Percentiles rank a stretch among this genome's conserved stretches.
These are phyloP conservation scores for Falcunculus frontatus DNA, from an alignment of 2,113 vertebrate species.

Conservation along the genomic window DNA sequence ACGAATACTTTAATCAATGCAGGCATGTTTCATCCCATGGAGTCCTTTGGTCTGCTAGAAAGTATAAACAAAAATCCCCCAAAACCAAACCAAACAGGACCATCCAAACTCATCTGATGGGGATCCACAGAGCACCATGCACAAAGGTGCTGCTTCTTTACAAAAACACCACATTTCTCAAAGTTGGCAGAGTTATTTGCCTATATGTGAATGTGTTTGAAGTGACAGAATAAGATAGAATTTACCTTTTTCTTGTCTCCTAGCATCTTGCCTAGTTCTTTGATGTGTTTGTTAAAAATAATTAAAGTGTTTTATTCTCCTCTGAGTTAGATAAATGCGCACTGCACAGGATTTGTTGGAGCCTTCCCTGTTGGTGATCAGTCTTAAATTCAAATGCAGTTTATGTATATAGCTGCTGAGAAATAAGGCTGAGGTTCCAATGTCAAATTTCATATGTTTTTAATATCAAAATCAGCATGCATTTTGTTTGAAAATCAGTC, in stretches of 20 bases:
- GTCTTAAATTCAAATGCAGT: not conserved
- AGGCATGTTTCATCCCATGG: accelerated
- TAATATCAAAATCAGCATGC: not conserved
- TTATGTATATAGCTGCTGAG: not conserved
- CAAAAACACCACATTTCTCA: not conserved
- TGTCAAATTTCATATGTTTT: not conserved
- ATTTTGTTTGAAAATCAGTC: not conserved
- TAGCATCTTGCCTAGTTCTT: not conserved
- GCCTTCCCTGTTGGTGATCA: not conserved
- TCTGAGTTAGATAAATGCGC: not conserved
- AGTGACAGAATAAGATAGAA: not conserved
- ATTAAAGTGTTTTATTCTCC: not conserved
- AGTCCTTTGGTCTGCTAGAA: not conserved
- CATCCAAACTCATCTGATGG: accelerated
- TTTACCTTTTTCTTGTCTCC: not conserved
- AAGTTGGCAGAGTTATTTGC: not conserved
- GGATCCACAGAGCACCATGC: not conserved
- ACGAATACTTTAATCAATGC: not conserved
- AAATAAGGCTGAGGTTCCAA: not conserved
- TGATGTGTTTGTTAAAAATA: not conserved
- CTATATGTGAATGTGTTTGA: not conserved
- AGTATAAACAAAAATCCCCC: not conserved
- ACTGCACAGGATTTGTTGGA: not conserved
- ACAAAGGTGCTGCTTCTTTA: not conserved
- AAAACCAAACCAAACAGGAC: not conserved